Evolutionary conservation across 2,797 vertebrate species (phyloP), one percentile per base, ranked within the genome.

Genomic region (Falco rusticolus): DNA sequence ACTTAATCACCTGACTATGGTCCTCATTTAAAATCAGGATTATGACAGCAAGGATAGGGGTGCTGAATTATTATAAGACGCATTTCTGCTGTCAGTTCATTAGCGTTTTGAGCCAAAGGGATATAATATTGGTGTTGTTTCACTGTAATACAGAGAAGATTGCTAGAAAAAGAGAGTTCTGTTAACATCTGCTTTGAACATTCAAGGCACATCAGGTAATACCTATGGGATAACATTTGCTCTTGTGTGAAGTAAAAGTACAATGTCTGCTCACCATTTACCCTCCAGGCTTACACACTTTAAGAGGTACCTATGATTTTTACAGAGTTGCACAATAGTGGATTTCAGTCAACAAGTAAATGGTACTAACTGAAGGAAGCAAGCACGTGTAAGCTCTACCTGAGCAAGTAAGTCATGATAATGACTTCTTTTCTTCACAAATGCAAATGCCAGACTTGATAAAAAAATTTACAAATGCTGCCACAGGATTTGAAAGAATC

Each of bases 331-430:
- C 74, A 79, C 66, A 72, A 28, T 5, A 59, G 75, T 60, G 66
- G 48, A n/a, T 96, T 93, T 90, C 74, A 94, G 66, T 64, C 86
- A 92, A 29, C 37, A 92, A 63, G 54, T 78, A 79, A 90, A 63
- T 41, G 34, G 79, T 53, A 74, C 41, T 70, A 56, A 89, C 31
- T 34, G 60, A 54, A 93, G 47, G 57, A 66, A 94, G n/a, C 33
- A 66, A 94, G n/a, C 33, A 29, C 60, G 51, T 70, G 48, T 76
- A 74, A 82, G 51, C 47, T 82, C 66, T 77, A 56, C 70, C 63
- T 90, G 34, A 74, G 66, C 14, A 59, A 84, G 10, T 56, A 51
- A 83, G 15, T 86, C 10, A 37, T 37, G 28, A 25, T 45, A 75
- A 61, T 57, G 28, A 9, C 11, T 54, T 50, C 33, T 83, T 64